phyloP scores from a whole-genome alignment of 2,113 vertebrate species.

The Pyxicephalus adspersus region DNA sequence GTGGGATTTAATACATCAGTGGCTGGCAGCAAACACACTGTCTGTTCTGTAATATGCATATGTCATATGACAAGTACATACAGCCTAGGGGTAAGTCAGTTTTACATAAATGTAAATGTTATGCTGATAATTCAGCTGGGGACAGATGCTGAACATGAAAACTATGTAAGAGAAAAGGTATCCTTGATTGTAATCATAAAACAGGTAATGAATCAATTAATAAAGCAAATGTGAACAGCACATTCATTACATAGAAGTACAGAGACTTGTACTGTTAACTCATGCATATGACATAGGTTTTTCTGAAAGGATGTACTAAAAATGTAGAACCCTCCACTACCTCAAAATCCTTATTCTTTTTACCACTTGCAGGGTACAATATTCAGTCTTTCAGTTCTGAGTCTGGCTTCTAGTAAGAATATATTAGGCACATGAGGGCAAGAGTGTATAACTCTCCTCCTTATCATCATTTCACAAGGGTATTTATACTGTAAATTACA shows the following conservation, averaged over 20 bases:
- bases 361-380: not conserved
- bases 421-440: no score
- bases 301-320: not conserved
- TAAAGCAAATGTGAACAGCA: constrained; percentile 23
- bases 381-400: not conserved
- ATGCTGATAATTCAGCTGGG: not conserved
- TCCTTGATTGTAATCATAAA: not conserved
- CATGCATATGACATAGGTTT: constrained; percentile 9
- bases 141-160: not conserved
- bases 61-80: not conserved
- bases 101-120: not conserved
- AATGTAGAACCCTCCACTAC: constrained; percentile 15
- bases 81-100: not conserved
- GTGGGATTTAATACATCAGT: no score
- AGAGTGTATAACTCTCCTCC: no score
- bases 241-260: constrained; percentile 4
- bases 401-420: not conserved
- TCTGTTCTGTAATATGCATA: no score
- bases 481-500: no score
- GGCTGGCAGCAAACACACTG: no score
- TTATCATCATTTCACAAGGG: no score
- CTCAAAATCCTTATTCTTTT: constrained; percentile 27
- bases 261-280: constrained; percentile 15
- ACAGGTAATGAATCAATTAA: constrained; percentile 34
- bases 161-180: not conserved